A percentile compares a stretch with the other conserved stretches of the same genome.
Conservation (phyloP, 2,797 vertebrate species). For the Lerista edwardsae region DNA sequence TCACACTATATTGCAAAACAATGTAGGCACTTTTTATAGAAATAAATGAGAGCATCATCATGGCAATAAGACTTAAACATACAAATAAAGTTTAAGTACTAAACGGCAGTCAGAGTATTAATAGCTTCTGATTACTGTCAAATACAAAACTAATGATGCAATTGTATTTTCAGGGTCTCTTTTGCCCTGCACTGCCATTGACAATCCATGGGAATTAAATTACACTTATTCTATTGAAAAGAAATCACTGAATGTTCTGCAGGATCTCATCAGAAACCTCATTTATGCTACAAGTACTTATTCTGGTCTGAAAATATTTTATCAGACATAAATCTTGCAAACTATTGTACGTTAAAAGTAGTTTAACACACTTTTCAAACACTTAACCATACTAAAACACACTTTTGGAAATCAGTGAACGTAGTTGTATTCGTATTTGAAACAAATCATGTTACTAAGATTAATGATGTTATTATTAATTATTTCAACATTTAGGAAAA, state of each 20-base stretch:
- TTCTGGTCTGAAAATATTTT: neutral
- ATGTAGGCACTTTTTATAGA: neutral
- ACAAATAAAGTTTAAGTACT: neutral
- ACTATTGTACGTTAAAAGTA: neutral
- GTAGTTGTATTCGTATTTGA: neutral
- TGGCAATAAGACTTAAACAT: neutral
- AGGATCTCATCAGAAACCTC: neutral
- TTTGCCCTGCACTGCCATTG: constrained; percentile 4
- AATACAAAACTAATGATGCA: neutral
- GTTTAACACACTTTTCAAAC: neutral
- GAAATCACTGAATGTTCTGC: neutral
- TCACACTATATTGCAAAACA: neutral
- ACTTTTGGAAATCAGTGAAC: neutral
- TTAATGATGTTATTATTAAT: neutral
- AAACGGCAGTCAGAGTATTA: constrained; percentile 6
- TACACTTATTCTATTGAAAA: constrained; percentile 4
- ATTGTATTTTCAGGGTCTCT: constrained; percentile 1
- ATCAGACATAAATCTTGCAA: constrained; percentile 13
- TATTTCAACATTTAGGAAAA: neutral
- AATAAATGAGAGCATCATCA: neutral
- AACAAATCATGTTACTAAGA: neutral
- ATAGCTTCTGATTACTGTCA: constrained; percentile 12
- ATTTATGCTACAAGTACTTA: constrained; percentile 14
- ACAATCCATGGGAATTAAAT: constrained; percentile 20
- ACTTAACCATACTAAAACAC: neutral